Percentiles rank a stretch among this genome's conserved stretches.
phyloP scores from a whole-genome alignment of 2,113 vertebrate species.

The Actinemys pallida region DNA sequence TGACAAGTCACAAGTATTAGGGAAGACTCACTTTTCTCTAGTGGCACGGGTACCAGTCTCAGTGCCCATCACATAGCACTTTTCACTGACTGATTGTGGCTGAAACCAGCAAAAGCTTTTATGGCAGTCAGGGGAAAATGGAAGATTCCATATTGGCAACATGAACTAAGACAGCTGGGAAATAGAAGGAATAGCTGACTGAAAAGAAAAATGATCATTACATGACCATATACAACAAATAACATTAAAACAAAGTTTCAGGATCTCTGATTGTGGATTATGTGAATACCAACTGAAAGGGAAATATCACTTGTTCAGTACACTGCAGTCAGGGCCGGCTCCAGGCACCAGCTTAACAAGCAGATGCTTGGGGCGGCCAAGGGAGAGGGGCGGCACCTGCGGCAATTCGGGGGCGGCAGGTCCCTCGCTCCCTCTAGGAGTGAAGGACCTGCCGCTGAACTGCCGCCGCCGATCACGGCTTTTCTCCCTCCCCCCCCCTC shows the following conservation, averaged over 20 bases:
- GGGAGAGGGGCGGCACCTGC: no score
- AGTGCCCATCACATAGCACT: constrained; percentile 63
- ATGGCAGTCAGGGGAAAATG: constrained; percentile 68
- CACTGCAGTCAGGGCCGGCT: background rate
- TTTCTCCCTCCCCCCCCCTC: no score
- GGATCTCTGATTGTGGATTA: constrained; percentile 56
- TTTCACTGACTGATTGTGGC: constrained; percentile 37
- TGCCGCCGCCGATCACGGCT: no score
- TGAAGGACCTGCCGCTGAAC: no score
- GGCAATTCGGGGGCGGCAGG: no score
- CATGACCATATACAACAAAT: constrained; percentile 52
- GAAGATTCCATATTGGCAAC: constrained; percentile 73
- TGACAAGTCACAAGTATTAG: constrained; percentile 54
- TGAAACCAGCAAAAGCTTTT: constrained; percentile 73
- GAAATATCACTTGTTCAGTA: background rate
- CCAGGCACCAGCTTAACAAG: no score
- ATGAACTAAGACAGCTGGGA: constrained; percentile 69
- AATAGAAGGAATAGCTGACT: constrained; percentile 68
- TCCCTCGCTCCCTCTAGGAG: no score
- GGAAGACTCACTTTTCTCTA: constrained; percentile 33
- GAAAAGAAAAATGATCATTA: constrained; percentile 57
- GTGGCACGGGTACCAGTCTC: constrained; percentile 63
- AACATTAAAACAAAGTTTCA: constrained; percentile 61
- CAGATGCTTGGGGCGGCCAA: no score
- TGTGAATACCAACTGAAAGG: constrained; percentile 34